Conservation (phyloP, 2,113 vertebrate genomes). For the Rousettus leschenaultii region DNA sequence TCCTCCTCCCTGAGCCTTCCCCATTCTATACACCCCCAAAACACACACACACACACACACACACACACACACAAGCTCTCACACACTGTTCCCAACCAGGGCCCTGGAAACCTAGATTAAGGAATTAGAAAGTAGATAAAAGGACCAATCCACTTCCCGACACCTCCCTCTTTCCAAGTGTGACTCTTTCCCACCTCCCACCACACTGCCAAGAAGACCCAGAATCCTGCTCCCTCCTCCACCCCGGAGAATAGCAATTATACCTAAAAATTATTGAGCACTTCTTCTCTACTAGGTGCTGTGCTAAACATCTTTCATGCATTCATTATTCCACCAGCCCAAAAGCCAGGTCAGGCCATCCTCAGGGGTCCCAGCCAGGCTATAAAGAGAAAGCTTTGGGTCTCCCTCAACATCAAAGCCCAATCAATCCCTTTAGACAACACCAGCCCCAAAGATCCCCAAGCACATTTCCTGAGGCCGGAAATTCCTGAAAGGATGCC, state of each 20-base stretch:
- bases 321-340: neutral
- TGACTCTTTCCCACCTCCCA: neutral
- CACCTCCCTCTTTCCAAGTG: neutral
- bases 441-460: neutral
- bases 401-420: neutral
- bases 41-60: neutral
- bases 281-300: neutral
- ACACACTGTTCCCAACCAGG: neutral
- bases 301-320: neutral
- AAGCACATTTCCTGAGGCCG: neutral
- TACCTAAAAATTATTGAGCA: neutral
- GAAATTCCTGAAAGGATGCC: neutral
- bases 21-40: neutral
- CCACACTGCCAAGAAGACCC: neutral
- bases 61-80: accelerated
- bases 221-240: neutral
- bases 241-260: neutral
- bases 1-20: neutral
- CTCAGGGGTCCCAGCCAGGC: neutral
- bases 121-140: neutral
- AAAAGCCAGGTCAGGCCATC: neutral
- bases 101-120: neutral
- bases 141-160: neutral
- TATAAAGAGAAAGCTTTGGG: neutral
- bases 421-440: neutral